Base-by-base conservation (phyloP, 2,888 invertebrate species). In the Mayetiola destructor region DNA sequence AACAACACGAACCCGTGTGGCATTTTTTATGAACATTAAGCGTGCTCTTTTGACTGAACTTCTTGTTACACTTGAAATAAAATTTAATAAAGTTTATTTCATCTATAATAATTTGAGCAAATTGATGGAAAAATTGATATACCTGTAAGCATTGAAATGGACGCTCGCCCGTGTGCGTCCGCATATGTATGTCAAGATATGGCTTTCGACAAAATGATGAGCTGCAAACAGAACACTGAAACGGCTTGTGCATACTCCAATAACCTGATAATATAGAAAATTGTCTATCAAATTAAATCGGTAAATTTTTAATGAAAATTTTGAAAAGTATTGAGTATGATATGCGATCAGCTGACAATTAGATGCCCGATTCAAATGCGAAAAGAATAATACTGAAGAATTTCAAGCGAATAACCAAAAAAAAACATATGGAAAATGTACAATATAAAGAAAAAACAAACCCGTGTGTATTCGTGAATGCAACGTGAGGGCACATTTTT, bases 1-100 rank as follows among this genome's bases (percentile, higher is more conserved):
- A n/a, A n/a, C n/a, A n/a, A n/a, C n/a, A 59, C 59, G 54, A 42
- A 76, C 76, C 76, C 66, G 84, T 82, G 70, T 85, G 85, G 62
- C 83, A 82, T 67, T 84, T 78, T 69, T 84, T 84, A 76, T 85
- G 86, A 63, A 85, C 85, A 75, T 85, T 86, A 65, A 87, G 77
- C 71, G 85, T 85, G 68, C 85, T 85, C 72, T 86, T 86, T 75
- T 87, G 86, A 61, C 85, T 85, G 75, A 86, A 87, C 68, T 84
- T 86, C 86, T 67, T 81, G 77, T 73, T 86, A 86, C 68, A 83
- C 76, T 73, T 83, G n/a, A n/a, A n/a, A n/a, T n/a, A n/a, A n/a
- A n/a, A n/a, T n/a, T n/a, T n/a, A n/a, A n/a, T n/a, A n/a, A n/a
- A n/a, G n/a, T n/a, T n/a, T n/a, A n/a, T n/a, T n/a, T n/a, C n/a